Percentiles rank a stretch among this genome's conserved stretches.
phyloP scores from a whole-genome alignment of 2,888 invertebrate genomes.

The Mantis religiosa region DNA sequence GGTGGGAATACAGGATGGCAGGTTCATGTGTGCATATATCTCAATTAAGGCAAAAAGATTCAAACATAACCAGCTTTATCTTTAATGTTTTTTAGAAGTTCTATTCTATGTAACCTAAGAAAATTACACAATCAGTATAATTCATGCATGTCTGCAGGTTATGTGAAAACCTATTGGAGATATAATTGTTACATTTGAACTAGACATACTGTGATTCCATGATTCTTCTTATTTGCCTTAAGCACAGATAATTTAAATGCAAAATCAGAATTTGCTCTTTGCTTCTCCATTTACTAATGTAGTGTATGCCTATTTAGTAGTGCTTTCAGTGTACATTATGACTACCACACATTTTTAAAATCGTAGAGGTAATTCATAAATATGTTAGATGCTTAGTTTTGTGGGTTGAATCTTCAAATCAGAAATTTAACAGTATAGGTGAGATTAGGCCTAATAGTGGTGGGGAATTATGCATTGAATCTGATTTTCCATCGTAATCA shows the following conservation, averaged over 20 bases:
- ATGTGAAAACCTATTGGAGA: neutral
- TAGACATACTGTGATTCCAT: conserved; percentile 18
- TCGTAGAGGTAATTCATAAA: neutral
- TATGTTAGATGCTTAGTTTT: neutral
- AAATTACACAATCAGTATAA: neutral
- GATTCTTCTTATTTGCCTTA: conserved; percentile 7
- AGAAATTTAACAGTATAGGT: neutral
- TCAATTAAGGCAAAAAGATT: neutral
- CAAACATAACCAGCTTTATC: neutral
- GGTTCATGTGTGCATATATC: neutral
- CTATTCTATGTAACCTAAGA: neutral
- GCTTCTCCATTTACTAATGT: neutral
- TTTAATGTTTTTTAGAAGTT: neutral
- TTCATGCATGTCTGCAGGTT: neutral
- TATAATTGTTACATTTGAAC: neutral
- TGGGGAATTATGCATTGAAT: neutral
- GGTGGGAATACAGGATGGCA: conserved; percentile 14
- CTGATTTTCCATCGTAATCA: conserved; percentile 20
- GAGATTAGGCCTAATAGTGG: neutral
- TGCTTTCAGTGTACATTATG: conserved; percentile 2
- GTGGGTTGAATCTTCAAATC: neutral
- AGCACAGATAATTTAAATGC: conserved; percentile 19
- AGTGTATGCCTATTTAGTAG: conserved; percentile 3
- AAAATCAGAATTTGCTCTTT: conserved; percentile 26
- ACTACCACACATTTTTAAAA: conserved; percentile 18